These are phyloP conservation scores for Apeltes quadracus DNA, from an alignment of 2,113 vertebrate species.

Conservation along the genomic window DNA sequence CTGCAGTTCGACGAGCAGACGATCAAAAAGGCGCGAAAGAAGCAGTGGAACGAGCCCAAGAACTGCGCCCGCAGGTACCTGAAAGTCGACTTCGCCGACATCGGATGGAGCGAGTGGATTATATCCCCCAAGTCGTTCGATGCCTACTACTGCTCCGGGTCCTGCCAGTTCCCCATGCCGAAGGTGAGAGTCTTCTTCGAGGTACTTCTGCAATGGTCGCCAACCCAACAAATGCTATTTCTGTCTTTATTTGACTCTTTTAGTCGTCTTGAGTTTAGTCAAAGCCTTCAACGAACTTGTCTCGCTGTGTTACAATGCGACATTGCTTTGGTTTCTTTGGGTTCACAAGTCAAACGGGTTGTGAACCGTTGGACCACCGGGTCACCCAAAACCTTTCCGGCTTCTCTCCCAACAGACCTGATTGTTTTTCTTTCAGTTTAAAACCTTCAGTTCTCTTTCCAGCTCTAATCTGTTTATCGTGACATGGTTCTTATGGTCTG, in stretches of 20 bases:
- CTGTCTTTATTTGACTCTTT: neutral
- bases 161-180: conserved; percentile 98
- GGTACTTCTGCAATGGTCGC: too few species aligned
- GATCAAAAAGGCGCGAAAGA: conserved; percentile 90
- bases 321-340: neutral
- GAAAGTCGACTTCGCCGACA: conserved; percentile 97
- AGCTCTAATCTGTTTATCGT: too few species aligned
- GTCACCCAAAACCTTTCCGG: neutral
- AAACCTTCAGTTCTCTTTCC: neutral
- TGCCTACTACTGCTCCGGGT: conserved; percentile 94
- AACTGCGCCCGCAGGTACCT: conserved; percentile 91
- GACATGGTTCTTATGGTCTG: neutral
- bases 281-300: neutral
- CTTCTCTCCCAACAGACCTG: neutral
- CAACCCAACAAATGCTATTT: neutral
- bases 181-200: conserved; percentile 84
- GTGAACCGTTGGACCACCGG: too few species aligned
- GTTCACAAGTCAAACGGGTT: neutral
- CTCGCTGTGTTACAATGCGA: neutral
- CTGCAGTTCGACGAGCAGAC: conserved; percentile 95
- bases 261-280: neutral
- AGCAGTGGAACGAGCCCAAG: conserved; percentile 92
- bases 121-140: conserved; percentile 97
- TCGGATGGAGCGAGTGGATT: conserved; percentile 99
- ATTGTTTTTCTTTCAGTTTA: neutral